These are phyloP conservation scores for Lycopodina hypogea DNA, from an alignment of 37 sponge, comb jelly and placozoan genomes.

Conservation along the genomic window DNA sequence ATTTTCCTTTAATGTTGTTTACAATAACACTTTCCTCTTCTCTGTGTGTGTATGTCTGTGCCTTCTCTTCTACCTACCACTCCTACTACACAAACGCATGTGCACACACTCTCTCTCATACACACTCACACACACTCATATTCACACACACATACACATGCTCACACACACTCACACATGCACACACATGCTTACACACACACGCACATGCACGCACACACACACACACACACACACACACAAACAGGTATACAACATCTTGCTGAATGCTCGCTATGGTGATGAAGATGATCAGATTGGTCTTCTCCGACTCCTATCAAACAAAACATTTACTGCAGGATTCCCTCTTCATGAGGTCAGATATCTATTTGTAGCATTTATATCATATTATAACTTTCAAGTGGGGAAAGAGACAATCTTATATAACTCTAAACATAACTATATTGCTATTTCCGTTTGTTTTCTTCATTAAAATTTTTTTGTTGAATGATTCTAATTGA, in stretches of 20 bases:
- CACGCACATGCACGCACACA: too few relatives aligned
- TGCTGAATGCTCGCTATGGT: slow-evolving; percentile 62
- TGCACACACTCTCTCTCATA: too few relatives aligned
- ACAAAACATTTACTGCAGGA: slow-evolving; percentile 52
- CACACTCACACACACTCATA: too few relatives aligned
- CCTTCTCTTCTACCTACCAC: not conserved
- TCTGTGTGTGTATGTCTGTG: not conserved
- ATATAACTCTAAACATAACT: not conserved
- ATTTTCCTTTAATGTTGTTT: not conserved
- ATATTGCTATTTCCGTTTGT: slow-evolving; percentile 5
- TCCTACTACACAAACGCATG: not conserved
- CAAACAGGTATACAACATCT: slow-evolving; percentile 43
- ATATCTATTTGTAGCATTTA: not conserved
- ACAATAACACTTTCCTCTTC: not conserved
- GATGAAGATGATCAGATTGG: slow-evolving; percentile 65
- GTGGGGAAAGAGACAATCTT: not conserved
- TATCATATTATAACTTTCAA: not conserved
- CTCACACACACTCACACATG: too few relatives aligned
- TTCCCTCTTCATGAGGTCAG: slow-evolving; percentile 86
- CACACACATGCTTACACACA: too few relatives aligned
- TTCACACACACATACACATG: too few relatives aligned
- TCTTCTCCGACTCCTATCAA: slow-evolving; percentile 63
- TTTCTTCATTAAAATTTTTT: too few relatives aligned
- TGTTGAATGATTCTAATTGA: too few relatives aligned
- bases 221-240: too few relatives aligned